Conservation (phyloP, 2,113 vertebrate species). For the Corythoichthys haematopterus region DNA sequence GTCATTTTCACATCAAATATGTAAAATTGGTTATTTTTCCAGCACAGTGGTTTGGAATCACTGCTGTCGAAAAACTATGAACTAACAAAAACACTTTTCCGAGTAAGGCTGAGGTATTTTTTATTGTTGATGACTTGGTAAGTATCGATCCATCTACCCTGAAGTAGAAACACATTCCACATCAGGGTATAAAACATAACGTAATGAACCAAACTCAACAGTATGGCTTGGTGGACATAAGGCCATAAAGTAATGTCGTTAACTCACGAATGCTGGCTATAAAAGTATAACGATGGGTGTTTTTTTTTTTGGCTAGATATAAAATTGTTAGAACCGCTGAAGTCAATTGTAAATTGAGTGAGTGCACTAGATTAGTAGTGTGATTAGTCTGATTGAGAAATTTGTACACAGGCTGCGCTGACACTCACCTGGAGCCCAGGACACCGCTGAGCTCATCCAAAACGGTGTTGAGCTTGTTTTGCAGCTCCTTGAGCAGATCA, state of each 20-base stretch:
- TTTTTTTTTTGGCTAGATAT: conserved; percentile 12
- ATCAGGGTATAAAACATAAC: background rate
- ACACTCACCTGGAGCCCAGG: conserved; percentile 85
- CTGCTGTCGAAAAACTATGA: too few relatives aligned
- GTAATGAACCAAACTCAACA: background rate
- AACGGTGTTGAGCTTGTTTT: conserved; percentile 86
- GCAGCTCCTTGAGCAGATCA: conserved; percentile 87
- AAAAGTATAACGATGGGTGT: background rate
- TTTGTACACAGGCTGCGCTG: conserved; percentile 10
- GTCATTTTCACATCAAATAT: too few relatives aligned
- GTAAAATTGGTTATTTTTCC: too few relatives aligned
- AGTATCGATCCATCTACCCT: too few relatives aligned
- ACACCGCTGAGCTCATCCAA: conserved; percentile 88
- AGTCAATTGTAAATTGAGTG: conserved; percentile 23
- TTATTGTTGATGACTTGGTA: too few relatives aligned
- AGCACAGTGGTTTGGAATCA: too few relatives aligned
- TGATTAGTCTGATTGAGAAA: conserved; percentile 12
- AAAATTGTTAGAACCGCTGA: conserved; percentile 18
- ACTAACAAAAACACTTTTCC: too few relatives aligned
- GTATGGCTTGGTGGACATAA: background rate
- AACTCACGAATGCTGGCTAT: background rate
- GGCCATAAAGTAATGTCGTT: background rate
- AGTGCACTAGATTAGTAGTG: conserved; percentile 4
- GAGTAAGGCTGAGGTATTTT: too few relatives aligned
- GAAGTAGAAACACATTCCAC: background rate